These are phyloP conservation scores for Neuroterus valhalla DNA, from an alignment of 1,140 invertebrate genomes.

Conservation along the genomic window DNA sequence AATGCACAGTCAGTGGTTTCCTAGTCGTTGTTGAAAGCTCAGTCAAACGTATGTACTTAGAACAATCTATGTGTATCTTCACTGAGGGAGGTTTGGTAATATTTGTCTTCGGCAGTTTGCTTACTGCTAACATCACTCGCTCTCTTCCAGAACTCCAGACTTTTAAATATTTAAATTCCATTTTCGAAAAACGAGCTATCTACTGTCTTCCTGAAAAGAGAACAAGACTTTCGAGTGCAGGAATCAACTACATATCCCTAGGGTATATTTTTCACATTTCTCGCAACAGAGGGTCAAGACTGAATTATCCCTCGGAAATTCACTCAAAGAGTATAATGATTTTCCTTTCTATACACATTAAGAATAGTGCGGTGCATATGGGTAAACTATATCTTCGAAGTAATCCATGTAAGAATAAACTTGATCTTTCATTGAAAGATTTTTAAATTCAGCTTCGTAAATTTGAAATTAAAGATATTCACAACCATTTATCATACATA, in stretches of 20 bases:
- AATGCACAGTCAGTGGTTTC: slow-evolving; percentile 14
- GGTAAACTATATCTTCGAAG: too few species aligned
- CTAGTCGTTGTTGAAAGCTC: slow-evolving; percentile 10
- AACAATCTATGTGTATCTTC: slow-evolving; percentile 53
- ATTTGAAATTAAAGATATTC: too few species aligned
- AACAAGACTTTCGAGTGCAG: slow-evolving; percentile 26
- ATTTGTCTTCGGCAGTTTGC: slow-evolving; percentile 53
- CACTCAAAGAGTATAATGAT: neutral
- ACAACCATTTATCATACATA: too few species aligned
- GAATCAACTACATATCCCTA: slow-evolving; percentile 24
- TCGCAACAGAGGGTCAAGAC: neutral
- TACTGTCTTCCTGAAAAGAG: slow-evolving; percentile 3
- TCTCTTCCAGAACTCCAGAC: slow-evolving; percentile 44
- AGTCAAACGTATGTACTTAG: slow-evolving; percentile 40
- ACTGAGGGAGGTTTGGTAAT: slow-evolving; percentile 46
- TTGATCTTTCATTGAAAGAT: too few species aligned
- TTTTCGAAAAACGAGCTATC: slow-evolving; percentile 43
- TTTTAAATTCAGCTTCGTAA: too few species aligned
- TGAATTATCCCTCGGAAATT: neutral
- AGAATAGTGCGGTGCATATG: too few species aligned
- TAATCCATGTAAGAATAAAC: too few species aligned
- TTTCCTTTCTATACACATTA: neutral
- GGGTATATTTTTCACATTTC: slow-evolving; percentile 25
- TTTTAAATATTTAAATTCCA: slow-evolving; percentile 56
- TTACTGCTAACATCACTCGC: slow-evolving; percentile 50